These are phyloP conservation scores for Tupaia tana DNA, from an alignment of 2,113 vertebrate species.

Conservation along the genomic window DNA sequence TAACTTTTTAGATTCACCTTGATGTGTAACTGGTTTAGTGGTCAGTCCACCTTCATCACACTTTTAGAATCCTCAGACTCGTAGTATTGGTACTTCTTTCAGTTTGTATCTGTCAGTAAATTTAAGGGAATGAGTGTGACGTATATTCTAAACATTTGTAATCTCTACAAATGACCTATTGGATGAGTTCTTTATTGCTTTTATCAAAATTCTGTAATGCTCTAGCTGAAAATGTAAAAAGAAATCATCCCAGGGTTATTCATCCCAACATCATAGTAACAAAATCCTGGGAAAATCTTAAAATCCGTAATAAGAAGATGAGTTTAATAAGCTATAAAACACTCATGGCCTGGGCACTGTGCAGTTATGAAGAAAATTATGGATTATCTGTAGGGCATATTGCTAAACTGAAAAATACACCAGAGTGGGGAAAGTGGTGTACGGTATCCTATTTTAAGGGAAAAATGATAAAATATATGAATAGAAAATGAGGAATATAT, in stretches of 20 bases:
- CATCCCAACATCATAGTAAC: background rate
- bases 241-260: background rate
- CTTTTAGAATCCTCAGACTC: background rate
- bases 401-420: background rate
- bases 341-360: background rate
- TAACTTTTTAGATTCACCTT: background rate
- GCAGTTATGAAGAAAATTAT: constrained; percentile 19
- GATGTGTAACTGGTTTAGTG: background rate
- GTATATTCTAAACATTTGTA: background rate
- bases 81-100: constrained; percentile 14
- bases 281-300: constrained; percentile 12
- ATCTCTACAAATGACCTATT: background rate
- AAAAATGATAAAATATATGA: background rate
- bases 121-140: background rate
- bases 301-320: background rate
- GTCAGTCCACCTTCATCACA: background rate
- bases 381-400: background rate
- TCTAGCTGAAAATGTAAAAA: background rate
- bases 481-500: background rate
- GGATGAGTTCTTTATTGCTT: background rate
- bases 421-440: background rate
- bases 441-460: background rate
- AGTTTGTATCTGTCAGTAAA: background rate
- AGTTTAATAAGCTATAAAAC: background rate
- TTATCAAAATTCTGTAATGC: background rate